Conservation (phyloP, 2,113 vertebrate species). For the Daboia siamensis region DNA sequence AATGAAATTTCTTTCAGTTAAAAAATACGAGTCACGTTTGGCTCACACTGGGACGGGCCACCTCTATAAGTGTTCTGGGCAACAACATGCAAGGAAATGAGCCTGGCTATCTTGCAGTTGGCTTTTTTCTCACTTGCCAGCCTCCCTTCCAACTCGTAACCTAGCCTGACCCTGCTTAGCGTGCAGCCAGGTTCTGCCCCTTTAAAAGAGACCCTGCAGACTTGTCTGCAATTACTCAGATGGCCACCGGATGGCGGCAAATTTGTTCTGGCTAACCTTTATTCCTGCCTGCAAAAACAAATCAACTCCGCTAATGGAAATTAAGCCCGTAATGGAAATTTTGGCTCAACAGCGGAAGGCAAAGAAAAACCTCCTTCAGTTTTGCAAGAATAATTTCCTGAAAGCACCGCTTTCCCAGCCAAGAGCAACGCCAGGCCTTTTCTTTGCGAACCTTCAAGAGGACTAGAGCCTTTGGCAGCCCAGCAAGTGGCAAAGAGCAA, state of each 20-base stretch:
- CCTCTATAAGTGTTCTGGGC: background rate
- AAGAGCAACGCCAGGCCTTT: background rate
- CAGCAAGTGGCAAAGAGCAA: background rate
- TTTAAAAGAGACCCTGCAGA: background rate
- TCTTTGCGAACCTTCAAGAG: background rate
- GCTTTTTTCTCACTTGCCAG: background rate
- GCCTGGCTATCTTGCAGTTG: background rate
- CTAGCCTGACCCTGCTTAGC: background rate
- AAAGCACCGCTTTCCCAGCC: background rate
- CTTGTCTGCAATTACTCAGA: background rate
- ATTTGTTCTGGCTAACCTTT: background rate
- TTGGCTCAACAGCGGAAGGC: background rate
- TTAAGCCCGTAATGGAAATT: background rate
- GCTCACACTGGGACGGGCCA: too few relatives aligned
- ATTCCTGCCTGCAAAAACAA: background rate
- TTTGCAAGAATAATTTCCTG: background rate
- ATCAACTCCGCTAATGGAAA: background rate
- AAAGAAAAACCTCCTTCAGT: background rate
- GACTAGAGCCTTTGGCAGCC: background rate
- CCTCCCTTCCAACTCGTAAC: background rate
- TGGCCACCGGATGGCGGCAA: background rate
- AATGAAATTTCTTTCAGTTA: background rate
- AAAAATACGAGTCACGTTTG: background rate
- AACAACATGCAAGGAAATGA: background rate
- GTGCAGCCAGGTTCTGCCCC: background rate